A percentile compares a stretch with the other conserved stretches of the same genome.
Conservation (phyloP, 2,888 invertebrate species). For the Spisula subtruncata region DNA sequence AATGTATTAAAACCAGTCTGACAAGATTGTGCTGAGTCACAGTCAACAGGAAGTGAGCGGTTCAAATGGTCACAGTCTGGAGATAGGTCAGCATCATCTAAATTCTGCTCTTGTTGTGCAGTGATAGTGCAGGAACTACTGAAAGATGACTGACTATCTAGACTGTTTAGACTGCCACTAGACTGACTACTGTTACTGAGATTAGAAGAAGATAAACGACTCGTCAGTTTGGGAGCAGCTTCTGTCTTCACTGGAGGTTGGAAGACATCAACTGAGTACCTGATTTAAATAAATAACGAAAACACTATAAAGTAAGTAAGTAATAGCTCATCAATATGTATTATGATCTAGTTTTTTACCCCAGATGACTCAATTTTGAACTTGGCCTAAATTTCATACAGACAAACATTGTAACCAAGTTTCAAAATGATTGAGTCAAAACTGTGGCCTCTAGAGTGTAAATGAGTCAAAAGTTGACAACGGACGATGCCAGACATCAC, state of each 20-base stretch:
- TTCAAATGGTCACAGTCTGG: conserved; percentile 38
- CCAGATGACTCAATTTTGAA: too few relatives aligned
- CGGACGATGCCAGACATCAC: too few relatives aligned
- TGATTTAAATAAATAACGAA: conserved; percentile 62
- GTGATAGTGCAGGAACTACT: conserved; percentile 84
- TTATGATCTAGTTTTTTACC: too few relatives aligned
- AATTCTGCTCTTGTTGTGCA: conserved; percentile 74
- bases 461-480: too few relatives aligned
- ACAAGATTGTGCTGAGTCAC: conserved; percentile 42
- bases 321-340: too few relatives aligned
- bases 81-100: conserved; percentile 61
- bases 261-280: conserved; percentile 88
- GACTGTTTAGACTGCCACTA: conserved; percentile 82
- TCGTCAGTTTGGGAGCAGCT: conserved; percentile 68
- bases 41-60: conserved; percentile 18
- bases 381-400: too few relatives aligned
- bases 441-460: too few relatives aligned
- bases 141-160: conserved; percentile 84
- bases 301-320: background rate
- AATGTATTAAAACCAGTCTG: conserved; percentile 40
- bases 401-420: too few relatives aligned
- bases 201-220: conserved; percentile 76
- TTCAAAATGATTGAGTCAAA: too few relatives aligned
- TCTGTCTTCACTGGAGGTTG: conserved; percentile 86
- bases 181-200: conserved; percentile 83